Percentiles rank a stretch among this genome's conserved stretches.
Evolutionary conservation across 2,113 vertebrate species (phyloP).

Genomic region (Gavialis gangeticus): DNA sequence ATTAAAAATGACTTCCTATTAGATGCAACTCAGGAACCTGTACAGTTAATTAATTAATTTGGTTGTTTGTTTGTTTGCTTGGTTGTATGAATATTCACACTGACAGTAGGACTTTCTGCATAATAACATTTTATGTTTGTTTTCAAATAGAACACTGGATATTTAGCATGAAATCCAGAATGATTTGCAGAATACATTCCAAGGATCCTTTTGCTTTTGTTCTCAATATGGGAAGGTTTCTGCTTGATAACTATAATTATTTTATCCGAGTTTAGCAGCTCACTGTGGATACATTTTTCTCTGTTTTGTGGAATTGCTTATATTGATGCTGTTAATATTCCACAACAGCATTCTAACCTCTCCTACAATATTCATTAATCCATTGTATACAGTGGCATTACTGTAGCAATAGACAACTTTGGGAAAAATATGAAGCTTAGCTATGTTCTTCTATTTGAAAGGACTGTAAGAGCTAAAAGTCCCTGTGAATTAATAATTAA

Average conservation of each 20-base stretch:
- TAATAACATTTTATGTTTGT: conserved; percentile 44
- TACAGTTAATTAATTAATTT: conserved; percentile 42
- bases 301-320: conserved; percentile 33
- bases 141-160: conserved; percentile 41
- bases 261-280: conserved; percentile 36
- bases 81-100: not conserved
- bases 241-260: conserved; percentile 54
- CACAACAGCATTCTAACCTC: conserved; percentile 9
- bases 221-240: not conserved
- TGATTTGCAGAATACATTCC: conserved; percentile 25
- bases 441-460: not conserved
- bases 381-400: not conserved
- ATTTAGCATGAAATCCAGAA: conserved; percentile 49
- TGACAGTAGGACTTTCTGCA: conserved; percentile 46
- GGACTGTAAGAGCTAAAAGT: too few species aligned
- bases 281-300: conserved; percentile 19
- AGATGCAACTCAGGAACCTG: conserved; percentile 53
- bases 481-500: not conserved
- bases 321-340: conserved; percentile 34
- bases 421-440: not conserved
- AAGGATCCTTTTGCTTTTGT: conserved; percentile 9
- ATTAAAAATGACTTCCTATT: not conserved
- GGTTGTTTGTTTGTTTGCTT: not conserved
- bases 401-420: conserved; percentile 2
- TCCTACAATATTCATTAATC: conserved; percentile 54